These are phyloP conservation scores for Gymnoscopelus microlampas DNA, from an alignment of 2,797 vertebrate genomes.

Conservation along the genomic window DNA sequence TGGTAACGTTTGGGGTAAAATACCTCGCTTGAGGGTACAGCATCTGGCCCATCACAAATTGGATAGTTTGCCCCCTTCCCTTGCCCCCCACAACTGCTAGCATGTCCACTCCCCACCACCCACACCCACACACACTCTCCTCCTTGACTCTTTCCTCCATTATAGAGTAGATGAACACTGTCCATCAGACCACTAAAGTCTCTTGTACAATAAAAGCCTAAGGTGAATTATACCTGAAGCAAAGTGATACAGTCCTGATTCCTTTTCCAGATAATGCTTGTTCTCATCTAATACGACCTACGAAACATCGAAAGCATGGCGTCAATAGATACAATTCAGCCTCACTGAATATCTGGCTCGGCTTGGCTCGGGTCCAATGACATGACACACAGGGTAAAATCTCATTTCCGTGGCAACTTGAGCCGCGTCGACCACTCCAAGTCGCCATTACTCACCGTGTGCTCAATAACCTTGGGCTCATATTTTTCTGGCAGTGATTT, in stretches of 20 bases:
- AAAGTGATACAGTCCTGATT: conserved; percentile 22
- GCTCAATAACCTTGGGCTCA: conserved; percentile 85
- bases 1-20: conserved; percentile 80
- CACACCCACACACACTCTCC: conserved; percentile 43
- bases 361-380: conserved; percentile 34
- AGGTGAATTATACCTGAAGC: background rate
- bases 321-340: conserved; percentile 57
- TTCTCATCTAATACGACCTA: conserved; percentile 20
- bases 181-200: conserved; percentile 32
- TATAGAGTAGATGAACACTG: conserved; percentile 42
- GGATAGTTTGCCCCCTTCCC: conserved; percentile 56
- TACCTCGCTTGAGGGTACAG: conserved; percentile 78
- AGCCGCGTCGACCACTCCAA: conserved; percentile 66
- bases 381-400: conserved; percentile 74
- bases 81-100: conserved; percentile 11
- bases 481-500: conserved; percentile 83
- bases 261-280: conserved; percentile 49
- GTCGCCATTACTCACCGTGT: conserved; percentile 75
- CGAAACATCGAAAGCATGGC: conserved; percentile 46
- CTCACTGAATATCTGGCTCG: conserved; percentile 22
- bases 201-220: background rate
- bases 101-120: background rate
- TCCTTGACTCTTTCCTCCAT: conserved; percentile 36
- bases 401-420: conserved; percentile 78
- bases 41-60: conserved; percentile 82